These are phyloP conservation scores for Lysiphlebus fabarum DNA, from an alignment of 1,140 invertebrate genomes.

Conservation along the genomic window DNA sequence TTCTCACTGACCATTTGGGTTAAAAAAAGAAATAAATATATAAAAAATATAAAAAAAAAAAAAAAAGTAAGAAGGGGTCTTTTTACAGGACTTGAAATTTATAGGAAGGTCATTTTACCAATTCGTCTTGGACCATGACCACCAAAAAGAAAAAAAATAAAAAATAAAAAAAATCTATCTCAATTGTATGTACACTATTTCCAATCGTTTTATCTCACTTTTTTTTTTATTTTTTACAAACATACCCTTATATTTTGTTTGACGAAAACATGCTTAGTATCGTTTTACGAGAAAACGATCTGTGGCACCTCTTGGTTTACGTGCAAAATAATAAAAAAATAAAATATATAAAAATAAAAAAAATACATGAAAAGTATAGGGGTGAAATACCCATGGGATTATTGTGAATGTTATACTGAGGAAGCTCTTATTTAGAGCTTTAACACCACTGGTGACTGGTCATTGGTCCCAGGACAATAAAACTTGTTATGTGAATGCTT, in stretches of 20 bases:
- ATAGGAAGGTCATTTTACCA: not conserved
- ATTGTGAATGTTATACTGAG: slow-evolving; percentile 38
- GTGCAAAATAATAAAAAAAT: not conserved
- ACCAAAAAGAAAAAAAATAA: not conserved
- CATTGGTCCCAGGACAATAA: slow-evolving; percentile 45
- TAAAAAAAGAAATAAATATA: no score
- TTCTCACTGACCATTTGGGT: not conserved
- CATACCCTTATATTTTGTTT: not conserved
- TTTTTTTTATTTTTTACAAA: no score
- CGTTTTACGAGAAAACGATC: not conserved
- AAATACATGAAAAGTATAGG: slow-evolving; percentile 22
- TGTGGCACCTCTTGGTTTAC: not conserved
- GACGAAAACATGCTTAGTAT: not conserved
- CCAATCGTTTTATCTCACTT: no score
- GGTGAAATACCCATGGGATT: slow-evolving; percentile 31
- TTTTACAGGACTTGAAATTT: slow-evolving; percentile 7
- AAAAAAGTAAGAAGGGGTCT: not conserved
- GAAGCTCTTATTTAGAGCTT: slow-evolving; percentile 47
- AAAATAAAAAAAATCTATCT: no score
- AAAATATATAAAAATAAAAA: slow-evolving; percentile 1
- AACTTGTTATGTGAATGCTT: slow-evolving; percentile 40
- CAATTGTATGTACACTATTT: not conserved
- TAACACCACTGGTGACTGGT: slow-evolving; percentile 34
- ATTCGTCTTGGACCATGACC: not conserved
- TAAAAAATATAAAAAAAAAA: no score